These are phyloP conservation scores for Orientallactaga sibirica DNA, from an alignment of 2,797 vertebrate species.

Conservation along the genomic window DNA sequence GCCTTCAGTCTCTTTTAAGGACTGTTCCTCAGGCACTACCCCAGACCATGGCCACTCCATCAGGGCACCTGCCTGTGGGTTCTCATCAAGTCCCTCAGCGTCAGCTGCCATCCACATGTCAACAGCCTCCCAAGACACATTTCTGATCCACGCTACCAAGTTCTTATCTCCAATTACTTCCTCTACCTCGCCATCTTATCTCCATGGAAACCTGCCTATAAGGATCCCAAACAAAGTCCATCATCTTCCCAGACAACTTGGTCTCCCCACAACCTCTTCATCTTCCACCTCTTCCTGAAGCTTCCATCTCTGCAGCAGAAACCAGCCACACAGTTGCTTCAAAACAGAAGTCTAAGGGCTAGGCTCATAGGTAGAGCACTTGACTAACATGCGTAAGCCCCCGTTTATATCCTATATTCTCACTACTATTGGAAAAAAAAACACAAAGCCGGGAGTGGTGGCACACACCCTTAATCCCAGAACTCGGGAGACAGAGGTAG, in stretches of 20 bases:
- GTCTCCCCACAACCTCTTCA: neutral
- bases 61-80: fast-evolving
- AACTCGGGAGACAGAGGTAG: too few relatives aligned
- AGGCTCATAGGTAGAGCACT: neutral
- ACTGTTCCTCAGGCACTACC: neutral
- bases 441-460: too few relatives aligned
- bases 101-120: fast-evolving
- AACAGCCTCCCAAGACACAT: neutral
- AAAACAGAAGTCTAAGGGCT: neutral
- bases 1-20: neutral
- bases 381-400: too few relatives aligned
- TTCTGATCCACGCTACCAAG: neutral
- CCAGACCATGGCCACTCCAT: neutral
- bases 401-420: neutral
- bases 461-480: too few relatives aligned
- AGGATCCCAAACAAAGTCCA: neutral
- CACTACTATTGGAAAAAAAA: too few relatives aligned
- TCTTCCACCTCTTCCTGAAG: neutral
- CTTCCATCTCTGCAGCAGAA: neutral
- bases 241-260: neutral
- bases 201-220: neutral
- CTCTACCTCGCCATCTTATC: neutral
- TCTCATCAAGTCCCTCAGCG: fast-evolving
- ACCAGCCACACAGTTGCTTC: too few relatives aligned
- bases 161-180: neutral